Evolutionary conservation across 2,797 vertebrate genomes (phyloP).

Genomic region (Pantherophis alleghaniensis): DNA sequence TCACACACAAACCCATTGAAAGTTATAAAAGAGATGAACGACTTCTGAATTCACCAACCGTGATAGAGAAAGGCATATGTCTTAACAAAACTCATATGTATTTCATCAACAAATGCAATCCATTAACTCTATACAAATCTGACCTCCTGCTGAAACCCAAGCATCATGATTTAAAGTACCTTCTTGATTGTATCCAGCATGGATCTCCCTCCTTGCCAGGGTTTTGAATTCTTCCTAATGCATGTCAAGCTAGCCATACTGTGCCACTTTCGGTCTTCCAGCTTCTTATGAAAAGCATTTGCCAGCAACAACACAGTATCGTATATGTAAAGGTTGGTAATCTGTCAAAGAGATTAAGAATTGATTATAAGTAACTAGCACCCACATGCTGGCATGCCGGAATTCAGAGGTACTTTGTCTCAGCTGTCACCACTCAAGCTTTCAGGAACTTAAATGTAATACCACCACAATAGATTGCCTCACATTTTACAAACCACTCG

Average conservation of each 20-base stretch:
- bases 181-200: conserved; percentile 98
- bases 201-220: conserved; percentile 97
- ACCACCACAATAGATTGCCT: neutral
- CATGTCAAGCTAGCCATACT: conserved; percentile 99
- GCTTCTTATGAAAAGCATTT: conserved; percentile 95
- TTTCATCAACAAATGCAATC: neutral
- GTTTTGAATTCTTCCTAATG: conserved; percentile 95
- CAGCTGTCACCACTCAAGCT: neutral
- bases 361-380: conserved; percentile 31
- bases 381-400: neutral
- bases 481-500: neutral
- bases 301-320: conserved; percentile 92
- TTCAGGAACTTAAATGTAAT: neutral
- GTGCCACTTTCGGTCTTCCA: conserved; percentile 99
- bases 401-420: conserved; percentile 31
- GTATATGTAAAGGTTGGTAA: conserved; percentile 96
- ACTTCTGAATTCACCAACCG: neutral
- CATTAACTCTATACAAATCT: neutral
- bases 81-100: neutral
- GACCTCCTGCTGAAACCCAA: neutral
- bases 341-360: conserved; percentile 75
- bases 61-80: too few species aligned
- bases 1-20: neutral
- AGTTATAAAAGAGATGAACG: neutral
- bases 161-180: conserved; percentile 69